Evolutionary conservation across 2,113 vertebrate species (phyloP).

Genomic region (Albula goreensis): DNA sequence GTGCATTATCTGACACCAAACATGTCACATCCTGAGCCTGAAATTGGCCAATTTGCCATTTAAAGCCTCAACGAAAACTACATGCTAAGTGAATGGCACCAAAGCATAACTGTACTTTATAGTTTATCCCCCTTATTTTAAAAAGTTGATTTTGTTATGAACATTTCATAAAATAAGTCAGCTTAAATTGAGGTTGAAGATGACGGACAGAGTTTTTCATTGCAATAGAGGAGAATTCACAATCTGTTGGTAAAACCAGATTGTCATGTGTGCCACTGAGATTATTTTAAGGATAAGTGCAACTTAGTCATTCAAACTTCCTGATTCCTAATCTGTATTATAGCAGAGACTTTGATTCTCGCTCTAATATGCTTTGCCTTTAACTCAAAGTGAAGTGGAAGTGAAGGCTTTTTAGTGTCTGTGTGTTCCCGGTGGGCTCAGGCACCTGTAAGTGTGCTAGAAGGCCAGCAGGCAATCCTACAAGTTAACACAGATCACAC

Average conservation of each 20-base stretch:
- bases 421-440: neutral
- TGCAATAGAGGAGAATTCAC: neutral
- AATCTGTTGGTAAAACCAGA: neutral
- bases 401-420: no score
- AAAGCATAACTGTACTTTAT: conserved; percentile 34
- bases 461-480: neutral
- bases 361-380: neutral
- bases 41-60: conserved; percentile 71
- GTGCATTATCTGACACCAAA: conserved; percentile 74
- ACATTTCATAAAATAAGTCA: conserved; percentile 41
- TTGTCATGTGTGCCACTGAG: neutral
- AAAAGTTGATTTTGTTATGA: conserved; percentile 38
- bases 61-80: conserved; percentile 52
- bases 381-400: neutral
- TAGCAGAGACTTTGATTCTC: no score
- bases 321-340: neutral
- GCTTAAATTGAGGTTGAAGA: conserved; percentile 42
- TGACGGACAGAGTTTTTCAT: conserved; percentile 15
- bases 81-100: conserved; percentile 48
- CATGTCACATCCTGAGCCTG: conserved; percentile 58
- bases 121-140: conserved; percentile 27
- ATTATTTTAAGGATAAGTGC: neutral
- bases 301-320: neutral
- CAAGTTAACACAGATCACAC: neutral
- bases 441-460: neutral